Evolutionary conservation across 2,888 invertebrate genomes (phyloP).

Genomic region (Calliphora vomitoria): DNA sequence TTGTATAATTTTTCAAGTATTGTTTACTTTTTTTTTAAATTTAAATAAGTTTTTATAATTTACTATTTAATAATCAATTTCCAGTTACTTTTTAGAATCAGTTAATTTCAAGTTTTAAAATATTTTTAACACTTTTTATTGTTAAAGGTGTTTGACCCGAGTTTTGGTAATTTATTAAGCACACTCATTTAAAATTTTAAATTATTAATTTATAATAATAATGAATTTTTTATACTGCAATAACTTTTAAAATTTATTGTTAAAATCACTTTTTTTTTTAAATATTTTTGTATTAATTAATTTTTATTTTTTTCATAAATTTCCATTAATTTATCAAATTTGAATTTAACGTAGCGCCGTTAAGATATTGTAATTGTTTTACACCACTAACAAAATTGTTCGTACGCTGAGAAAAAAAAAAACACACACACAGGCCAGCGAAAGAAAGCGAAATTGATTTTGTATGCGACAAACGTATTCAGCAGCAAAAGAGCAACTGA

Average conservation of each 20-base stretch:
- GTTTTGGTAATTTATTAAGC: constrained; percentile 1
- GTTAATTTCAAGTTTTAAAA: too few species aligned
- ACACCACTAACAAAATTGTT: constrained; percentile 58
- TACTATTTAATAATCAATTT: too few species aligned
- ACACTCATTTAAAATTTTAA: background rate
- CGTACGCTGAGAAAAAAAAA: background rate
- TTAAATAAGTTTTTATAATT: too few species aligned
- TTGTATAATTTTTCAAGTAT: too few species aligned
- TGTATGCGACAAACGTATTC: constrained; percentile 80
- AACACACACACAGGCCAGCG: background rate
- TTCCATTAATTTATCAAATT: constrained; percentile 8
- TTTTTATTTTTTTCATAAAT: background rate
- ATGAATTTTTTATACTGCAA: too few species aligned
- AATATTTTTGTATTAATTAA: background rate
- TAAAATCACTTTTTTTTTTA: too few species aligned
- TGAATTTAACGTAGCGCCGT: constrained; percentile 50
- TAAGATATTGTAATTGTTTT: constrained; percentile 38
- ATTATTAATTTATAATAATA: too few species aligned
- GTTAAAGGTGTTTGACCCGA: constrained; percentile 6
- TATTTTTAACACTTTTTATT: background rate
- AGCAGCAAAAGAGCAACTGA: constrained; percentile 82
- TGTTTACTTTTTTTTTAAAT: too few species aligned
- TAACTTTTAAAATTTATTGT: background rate
- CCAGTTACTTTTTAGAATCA: too few species aligned
- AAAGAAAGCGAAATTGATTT: constrained; percentile 70